Evolutionary conservation across 2,113 vertebrate species (phyloP), one percentile per base, ranked within the genome.

Genomic region (Chloropsis cyanopogon): DNA sequence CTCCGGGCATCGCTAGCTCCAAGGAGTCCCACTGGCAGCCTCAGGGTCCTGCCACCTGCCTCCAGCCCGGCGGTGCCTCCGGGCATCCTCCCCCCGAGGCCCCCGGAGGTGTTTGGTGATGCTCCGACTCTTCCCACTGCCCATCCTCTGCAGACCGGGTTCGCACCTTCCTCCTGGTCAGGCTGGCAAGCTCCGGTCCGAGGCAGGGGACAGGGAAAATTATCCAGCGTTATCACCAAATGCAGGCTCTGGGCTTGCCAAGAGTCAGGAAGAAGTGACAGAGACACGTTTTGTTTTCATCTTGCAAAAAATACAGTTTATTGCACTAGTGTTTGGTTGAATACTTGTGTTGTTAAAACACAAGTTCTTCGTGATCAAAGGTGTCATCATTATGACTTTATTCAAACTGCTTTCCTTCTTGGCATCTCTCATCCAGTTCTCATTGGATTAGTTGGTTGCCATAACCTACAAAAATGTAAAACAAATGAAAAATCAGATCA

Each of bases 381-480:
- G 41, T 53, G 47, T 35, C 33, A 2, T 7, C 37, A 21, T 76
- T 56, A 22, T 41, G 41, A 75, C 50, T 97, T 96, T 79, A 78
- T 92, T 96, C 61, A 39, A 35, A 33, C 37, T 37, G 26, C 18
- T 92, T 79, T 47, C 41, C 80, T 66, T 35, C 33, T 49, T 76
- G 57, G 61, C 2, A 15, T 21, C 17, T 31, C 14, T 63, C 31
- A 11, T 12, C 2, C 25, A 7, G 39, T 8, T 82, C 65, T 64
- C 33, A 37, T 75, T 35, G 26, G 35, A 15, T 97, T 97, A 97
- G 87, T 98, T 76, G 7, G 4, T 90, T 53, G 42, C 61, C 3
- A 97, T 97, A 76, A 96, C 96, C 97, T 98, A 37, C 4, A 78
- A 89, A 91, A 68, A 84, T 9, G 10, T 28, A 75, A 69, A 87